Conservation (phyloP, 2,113 vertebrate genomes). For the Centropus unirufus region DNA sequence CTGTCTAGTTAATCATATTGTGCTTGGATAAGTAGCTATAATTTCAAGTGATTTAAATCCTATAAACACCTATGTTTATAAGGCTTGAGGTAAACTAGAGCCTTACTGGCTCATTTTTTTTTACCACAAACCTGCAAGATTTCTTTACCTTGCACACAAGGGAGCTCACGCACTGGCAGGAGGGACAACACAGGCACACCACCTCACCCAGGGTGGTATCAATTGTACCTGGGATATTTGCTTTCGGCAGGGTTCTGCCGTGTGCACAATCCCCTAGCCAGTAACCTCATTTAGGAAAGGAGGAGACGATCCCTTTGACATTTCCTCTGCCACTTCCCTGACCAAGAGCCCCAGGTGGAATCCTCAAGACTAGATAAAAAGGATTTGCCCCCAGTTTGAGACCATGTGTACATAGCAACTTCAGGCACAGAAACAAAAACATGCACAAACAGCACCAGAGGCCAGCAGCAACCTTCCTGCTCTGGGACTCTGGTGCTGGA, state of each 20-base stretch:
- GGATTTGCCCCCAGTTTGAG: background rate
- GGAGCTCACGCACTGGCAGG: fast-evolving
- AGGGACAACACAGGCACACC: background rate
- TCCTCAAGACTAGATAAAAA: background rate
- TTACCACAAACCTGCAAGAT: background rate
- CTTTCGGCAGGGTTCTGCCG: background rate
- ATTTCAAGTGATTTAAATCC: background rate
- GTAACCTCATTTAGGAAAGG: background rate
- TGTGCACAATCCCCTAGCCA: fast-evolving
- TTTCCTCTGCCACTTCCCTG: background rate
- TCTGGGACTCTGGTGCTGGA: background rate
- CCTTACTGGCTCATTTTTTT: background rate
- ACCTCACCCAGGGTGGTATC: background rate
- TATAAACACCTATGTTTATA: background rate
- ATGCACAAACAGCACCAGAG: background rate
- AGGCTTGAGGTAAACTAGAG: background rate
- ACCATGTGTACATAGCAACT: fast-evolving
- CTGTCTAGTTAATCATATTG: background rate
- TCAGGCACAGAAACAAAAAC: background rate
- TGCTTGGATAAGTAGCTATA: background rate
- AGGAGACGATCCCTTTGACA: background rate
- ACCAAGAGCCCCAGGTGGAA: background rate
- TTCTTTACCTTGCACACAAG: background rate
- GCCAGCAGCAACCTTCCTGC: background rate
- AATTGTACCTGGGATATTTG: background rate